Conservation (phyloP, 1,140 invertebrate genomes). For the Paraescarpia echinospica region DNA sequence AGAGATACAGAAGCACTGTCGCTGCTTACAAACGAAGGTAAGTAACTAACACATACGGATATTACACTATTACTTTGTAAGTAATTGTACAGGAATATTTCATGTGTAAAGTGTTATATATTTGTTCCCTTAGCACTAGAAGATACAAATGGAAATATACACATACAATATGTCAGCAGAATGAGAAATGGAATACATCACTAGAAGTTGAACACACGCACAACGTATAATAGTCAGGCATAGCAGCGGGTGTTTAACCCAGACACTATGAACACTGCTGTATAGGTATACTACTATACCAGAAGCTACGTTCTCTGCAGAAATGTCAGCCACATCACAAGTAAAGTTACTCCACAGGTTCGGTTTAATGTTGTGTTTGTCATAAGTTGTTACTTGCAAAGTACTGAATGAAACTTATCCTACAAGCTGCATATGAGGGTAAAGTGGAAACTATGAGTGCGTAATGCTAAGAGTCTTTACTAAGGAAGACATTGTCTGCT, state of each 20-base stretch:
- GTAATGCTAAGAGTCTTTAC: background rate
- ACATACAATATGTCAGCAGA: background rate
- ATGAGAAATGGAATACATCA: background rate
- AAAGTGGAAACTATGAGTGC: background rate
- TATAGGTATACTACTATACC: too few species aligned
- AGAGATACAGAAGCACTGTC: background rate
- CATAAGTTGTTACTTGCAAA: background rate
- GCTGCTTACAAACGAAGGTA: background rate
- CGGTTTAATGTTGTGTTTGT: background rate
- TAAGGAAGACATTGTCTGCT: background rate
- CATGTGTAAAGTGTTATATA: too few species aligned
- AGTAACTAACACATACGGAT: background rate
- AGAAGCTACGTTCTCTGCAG: background rate
- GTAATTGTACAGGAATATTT: background rate
- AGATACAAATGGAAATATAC: background rate
- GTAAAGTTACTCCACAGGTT: background rate
- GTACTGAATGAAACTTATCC: background rate
- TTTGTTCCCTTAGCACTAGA: background rate
- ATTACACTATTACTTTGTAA: background rate
- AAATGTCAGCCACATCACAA: background rate
- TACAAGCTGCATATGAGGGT: background rate
- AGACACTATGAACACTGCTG: background rate
- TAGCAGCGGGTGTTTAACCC: background rate
- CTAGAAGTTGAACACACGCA: background rate
- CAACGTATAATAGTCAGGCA: background rate